Percentiles rank a stretch among this genome's conserved stretches.
These are phyloP conservation scores for Drosophila gaucha DNA, from an alignment of 2,888 invertebrate species.

Conservation along the genomic window DNA sequence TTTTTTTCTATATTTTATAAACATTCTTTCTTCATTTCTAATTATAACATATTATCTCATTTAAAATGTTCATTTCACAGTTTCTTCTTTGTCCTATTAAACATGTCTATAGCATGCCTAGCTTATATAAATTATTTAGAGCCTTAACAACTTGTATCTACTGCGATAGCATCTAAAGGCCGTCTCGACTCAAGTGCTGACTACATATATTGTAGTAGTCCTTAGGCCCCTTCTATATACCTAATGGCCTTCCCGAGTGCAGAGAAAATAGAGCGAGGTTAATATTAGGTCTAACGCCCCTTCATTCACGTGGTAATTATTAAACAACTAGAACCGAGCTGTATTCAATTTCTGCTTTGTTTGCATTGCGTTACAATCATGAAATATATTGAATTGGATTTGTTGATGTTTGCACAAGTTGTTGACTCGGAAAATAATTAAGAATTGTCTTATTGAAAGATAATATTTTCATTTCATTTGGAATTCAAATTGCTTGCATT, in stretches of 20 bases:
- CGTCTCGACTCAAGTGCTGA: constrained; percentile 23
- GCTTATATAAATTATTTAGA: constrained; percentile 6
- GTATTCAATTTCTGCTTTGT: constrained; percentile 4
- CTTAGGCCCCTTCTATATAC: background rate
- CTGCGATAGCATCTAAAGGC: constrained; percentile 11
- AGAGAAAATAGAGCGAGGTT: constrained; percentile 37
- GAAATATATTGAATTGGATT: constrained; percentile 14
- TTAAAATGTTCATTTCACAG: too few relatives aligned
- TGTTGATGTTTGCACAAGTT: constrained; percentile 11
- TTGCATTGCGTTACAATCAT: background rate
- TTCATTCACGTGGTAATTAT: constrained; percentile 63
- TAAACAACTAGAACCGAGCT: constrained; percentile 27
- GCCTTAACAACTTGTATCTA: constrained; percentile 33
- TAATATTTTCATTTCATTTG: background rate
- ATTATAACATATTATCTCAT: too few relatives aligned
- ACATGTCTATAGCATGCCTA: constrained; percentile 1
- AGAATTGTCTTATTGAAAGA: background rate
- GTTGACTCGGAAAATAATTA: background rate
- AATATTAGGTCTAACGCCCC: constrained; percentile 21
- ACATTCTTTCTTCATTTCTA: background rate
- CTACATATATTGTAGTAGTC: constrained; percentile 2
- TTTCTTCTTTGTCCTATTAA: background rate
- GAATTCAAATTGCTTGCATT: too few relatives aligned
- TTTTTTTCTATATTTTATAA: background rate
- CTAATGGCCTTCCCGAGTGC: constrained; percentile 1